Evolutionary conservation across 2,113 vertebrate species (phyloP), one percentile per base, ranked within the genome.

Genomic region (Entomyzon cyanotis): DNA sequence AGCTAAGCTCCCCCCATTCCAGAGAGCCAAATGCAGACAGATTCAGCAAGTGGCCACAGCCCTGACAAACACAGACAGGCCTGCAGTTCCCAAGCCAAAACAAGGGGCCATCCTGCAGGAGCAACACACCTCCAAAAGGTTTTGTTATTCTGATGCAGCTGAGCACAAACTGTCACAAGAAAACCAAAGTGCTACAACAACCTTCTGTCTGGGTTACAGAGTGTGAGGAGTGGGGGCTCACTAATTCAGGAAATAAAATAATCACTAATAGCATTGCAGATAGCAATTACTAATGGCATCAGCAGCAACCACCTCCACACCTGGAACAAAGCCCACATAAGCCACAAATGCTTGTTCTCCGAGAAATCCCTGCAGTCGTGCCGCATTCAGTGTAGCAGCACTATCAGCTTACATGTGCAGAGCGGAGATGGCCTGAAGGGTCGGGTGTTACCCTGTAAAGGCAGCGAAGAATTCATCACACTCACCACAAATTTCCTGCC

Each of bases 401-500:
- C 19, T 46, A 58, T 37, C 46, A 53, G 28, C 46, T 62, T 55
- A 28, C 71, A 68, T 3, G 39, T 1, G 1, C 27, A 52, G 83
- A 81, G 53, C 76, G 81, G 80, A 89, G 63, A 79, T 50, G 70
- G 89, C 87, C 93, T 23, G 14, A 76, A 68, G 93, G 74, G 59
- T 53, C 67, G 78, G 74, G 89, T 69, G 87, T 93, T 76, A 58
- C 93, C 84, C 58, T 62, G 39, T 17, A 37, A 64, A 82, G 31
- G 50, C 58, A 60, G 75, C 0, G 5, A 87, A 88, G 75, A 27
- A 79, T 87, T 74, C 63, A 78, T 46, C 65, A 68, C 63, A 10
- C 73, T 64, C 13, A 37, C 71, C 91, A 46, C 89, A 90, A 12
- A 78, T 80, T 90, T 95, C 93, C 90, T 96, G 93, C 87, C 75